Evolutionary conservation across 1,140 invertebrate genomes (phyloP).

Genomic region (Oryctes rhinoceros): DNA sequence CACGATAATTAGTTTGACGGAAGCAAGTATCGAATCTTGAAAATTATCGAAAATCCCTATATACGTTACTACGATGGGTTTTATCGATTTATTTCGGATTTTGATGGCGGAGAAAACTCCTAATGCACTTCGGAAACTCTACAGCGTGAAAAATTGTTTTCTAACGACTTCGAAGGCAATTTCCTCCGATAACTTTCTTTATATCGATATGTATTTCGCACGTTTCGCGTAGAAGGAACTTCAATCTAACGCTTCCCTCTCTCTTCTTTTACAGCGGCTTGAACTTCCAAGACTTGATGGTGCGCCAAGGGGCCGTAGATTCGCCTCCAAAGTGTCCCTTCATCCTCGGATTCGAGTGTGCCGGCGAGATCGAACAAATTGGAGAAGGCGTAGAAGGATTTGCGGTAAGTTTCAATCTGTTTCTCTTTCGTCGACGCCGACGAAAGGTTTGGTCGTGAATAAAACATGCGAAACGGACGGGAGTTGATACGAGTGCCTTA

Average conservation of each 20-base stretch:
- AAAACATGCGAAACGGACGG: too few species aligned
- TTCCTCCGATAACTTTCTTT: neutral
- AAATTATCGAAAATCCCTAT: too few species aligned
- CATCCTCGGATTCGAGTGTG: conserved; percentile 88
- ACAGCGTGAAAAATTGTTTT: neutral
- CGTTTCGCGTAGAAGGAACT: neutral
- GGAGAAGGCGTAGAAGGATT: conserved; percentile 85
- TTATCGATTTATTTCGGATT: too few species aligned
- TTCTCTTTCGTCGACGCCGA: neutral
- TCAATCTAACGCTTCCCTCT: conserved; percentile 27
- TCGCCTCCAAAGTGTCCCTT: conserved; percentile 85
- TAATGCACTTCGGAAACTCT: too few species aligned
- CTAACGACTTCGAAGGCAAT: neutral
- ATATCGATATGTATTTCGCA: neutral
- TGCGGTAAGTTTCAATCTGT: conserved; percentile 68
- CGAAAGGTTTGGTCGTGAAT: too few species aligned
- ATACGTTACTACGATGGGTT: too few species aligned
- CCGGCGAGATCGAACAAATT: conserved; percentile 82
- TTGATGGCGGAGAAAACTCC: too few species aligned
- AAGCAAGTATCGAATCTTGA: too few species aligned
- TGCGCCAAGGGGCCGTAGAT: conserved; percentile 84
- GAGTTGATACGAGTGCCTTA: too few species aligned
- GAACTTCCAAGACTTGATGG: conserved; percentile 88
- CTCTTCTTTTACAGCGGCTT: conserved; percentile 70
- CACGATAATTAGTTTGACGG: too few species aligned